Evolutionary conservation across 2,888 invertebrate species (phyloP).

Genomic region (Torymus aiolomorphi): DNA sequence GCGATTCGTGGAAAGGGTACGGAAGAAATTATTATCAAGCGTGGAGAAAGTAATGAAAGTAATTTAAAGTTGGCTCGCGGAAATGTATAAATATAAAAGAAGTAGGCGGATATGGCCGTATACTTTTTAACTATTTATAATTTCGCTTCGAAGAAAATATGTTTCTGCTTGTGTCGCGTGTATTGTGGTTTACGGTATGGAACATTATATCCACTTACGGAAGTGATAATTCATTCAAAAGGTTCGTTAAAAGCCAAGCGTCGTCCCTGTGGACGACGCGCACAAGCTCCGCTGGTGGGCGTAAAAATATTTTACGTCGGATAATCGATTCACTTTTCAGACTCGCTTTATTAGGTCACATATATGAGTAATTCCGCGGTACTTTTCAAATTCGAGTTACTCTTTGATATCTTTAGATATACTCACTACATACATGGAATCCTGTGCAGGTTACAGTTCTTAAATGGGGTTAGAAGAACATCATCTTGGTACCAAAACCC

Average conservation of each 20-base stretch:
- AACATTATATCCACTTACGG: conserved; percentile 10
- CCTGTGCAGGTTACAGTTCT: too few relatives aligned
- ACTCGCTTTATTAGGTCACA: neutral
- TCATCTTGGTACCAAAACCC: too few relatives aligned
- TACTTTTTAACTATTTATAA: conserved; percentile 14
- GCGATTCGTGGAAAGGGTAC: too few relatives aligned
- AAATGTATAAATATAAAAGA: neutral
- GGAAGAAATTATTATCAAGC: neutral
- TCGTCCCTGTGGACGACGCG: too few relatives aligned
- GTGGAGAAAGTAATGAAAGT: neutral
- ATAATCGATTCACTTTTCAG: neutral
- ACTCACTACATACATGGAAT: too few relatives aligned
- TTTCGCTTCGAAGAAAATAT: too few relatives aligned
- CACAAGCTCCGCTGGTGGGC: too few relatives aligned
- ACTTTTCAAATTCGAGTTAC: too few relatives aligned
- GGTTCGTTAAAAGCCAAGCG: conserved; percentile 6
- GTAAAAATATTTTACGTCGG: neutral
- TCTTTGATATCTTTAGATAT: too few relatives aligned
- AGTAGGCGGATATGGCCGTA: neutral
- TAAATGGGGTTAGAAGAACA: too few relatives aligned
- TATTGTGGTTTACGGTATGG: neutral
- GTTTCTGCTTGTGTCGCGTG: too few relatives aligned
- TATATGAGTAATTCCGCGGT: too few relatives aligned
- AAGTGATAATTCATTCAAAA: conserved; percentile 32
- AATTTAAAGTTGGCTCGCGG: neutral